Evolutionary conservation across 2,113 vertebrate species (phyloP), one percentile per base, ranked within the genome.

Genomic region (Ceyx cyanopectus): DNA sequence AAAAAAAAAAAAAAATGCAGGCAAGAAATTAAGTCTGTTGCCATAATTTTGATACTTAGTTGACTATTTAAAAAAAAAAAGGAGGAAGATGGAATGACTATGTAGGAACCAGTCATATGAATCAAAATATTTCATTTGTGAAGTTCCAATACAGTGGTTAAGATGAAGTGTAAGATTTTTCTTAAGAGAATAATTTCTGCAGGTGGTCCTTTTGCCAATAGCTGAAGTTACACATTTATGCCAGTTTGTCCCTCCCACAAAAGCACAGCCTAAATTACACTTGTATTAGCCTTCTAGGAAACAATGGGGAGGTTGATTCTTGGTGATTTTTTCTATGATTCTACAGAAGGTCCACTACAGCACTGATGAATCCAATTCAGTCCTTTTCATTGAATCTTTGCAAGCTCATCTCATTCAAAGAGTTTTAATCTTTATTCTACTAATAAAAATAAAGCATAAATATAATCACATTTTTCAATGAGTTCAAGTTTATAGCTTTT

Each of bases 61-160:
- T 78, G 13, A 5, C 2, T 41, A 20, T 61, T 46, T 48, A 43
- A 61, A 85, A 90, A 63, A 30, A 46, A 8, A 34, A 34, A 34
- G 34, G 32, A 60, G 3, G 0, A 2, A 0, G 2, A 8, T 46
- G 7, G 27, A 81, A 69, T 34, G 30, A 29, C 9, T 37, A 10
- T 4, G 6, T 23, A n/a, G 11, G 22, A 78, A 78, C 13, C 22
- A 56, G 74, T 74, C 26, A 29, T 65, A 34, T 18, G 3, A 63
- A 56, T 58, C 14, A 5, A 77, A 54, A 40, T 45, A 50, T 34
- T 68, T 50, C 22, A 24, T 65, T 89, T 70, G 15, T 32, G 30
- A 72, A 34, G 23, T 61, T 56, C n/a, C 24, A 75, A 29, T 29
- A n/a, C 4, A 41, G 7, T 3, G 12, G 10, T 30, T 54, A 45